Percentiles rank a stretch among this genome's conserved stretches.
phyloP scores from a whole-genome alignment of 1,140 invertebrate genomes.

The Trachymyrmex septentrionalis region DNA sequence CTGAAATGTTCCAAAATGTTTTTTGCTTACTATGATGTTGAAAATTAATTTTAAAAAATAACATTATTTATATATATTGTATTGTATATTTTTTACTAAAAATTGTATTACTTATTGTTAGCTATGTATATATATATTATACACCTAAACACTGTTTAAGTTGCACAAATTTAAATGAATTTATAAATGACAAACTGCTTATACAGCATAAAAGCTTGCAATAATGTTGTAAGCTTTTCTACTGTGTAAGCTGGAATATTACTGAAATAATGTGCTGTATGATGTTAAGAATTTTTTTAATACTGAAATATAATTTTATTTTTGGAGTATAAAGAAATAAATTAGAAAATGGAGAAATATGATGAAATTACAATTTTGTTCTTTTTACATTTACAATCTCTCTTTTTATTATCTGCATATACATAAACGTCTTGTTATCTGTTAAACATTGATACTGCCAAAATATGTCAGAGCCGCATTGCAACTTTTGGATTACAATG shows the following conservation, averaged over 20 bases:
- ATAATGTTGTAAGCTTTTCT: too few relatives aligned
- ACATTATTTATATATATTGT: neutral
- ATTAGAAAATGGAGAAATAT: neutral
- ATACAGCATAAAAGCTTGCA: too few relatives aligned
- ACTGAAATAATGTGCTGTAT: neutral
- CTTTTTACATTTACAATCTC: neutral
- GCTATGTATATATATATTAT: neutral
- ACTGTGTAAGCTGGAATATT: too few relatives aligned
- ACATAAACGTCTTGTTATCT: slow-evolving; percentile 9
- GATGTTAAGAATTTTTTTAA: neutral
- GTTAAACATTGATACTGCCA: slow-evolving; percentile 70
- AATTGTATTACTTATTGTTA: neutral
- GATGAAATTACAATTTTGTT: neutral
- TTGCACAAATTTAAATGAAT: too few relatives aligned
- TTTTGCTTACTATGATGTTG: neutral
- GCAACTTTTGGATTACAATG: slow-evolving; percentile 70
- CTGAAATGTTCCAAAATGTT: too few relatives aligned
- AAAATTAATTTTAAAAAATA: neutral
- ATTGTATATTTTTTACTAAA: neutral
- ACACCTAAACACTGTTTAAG: neutral
- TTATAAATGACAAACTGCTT: neutral
- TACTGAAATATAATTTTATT: neutral
- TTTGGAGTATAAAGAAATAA: neutral
- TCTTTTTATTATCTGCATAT: slow-evolving; percentile 1
- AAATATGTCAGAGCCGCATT: slow-evolving; percentile 56